These are phyloP conservation scores for Pterobdella sp. DNA, from an alignment of 2,888 invertebrate species.

Conservation along the genomic window DNA sequence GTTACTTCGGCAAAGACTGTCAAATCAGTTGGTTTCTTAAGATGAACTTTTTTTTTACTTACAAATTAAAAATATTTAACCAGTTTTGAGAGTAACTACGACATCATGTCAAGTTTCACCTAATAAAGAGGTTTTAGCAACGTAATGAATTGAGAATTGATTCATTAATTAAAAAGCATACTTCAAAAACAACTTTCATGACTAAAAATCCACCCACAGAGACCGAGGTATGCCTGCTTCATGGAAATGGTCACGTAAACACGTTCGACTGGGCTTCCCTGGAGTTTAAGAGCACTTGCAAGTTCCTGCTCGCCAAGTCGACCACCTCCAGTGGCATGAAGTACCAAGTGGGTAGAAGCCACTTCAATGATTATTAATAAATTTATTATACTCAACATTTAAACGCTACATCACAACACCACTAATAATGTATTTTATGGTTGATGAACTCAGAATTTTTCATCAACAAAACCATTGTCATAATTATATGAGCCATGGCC, in stretches of 20 bases:
- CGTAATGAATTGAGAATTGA: too few relatives aligned
- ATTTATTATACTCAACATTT: background rate
- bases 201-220: background rate
- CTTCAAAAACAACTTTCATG: too few relatives aligned
- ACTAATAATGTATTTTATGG: background rate
- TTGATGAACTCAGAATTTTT: background rate
- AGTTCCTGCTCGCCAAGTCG: background rate
- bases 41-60: background rate
- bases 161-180: too few relatives aligned
- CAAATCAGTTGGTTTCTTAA: conserved; percentile 4
- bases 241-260: conserved; percentile 4
- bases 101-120: too few relatives aligned
- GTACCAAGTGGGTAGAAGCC: background rate
- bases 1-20: conserved; percentile 18
- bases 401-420: background rate
- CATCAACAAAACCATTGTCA: background rate
- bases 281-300: conserved; percentile 6
- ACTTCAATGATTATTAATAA: background rate
- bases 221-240: background rate
- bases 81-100: too few relatives aligned
- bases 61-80: background rate
- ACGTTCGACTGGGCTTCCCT: conserved; percentile 13
- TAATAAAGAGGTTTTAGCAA: too few relatives aligned
- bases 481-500: too few relatives aligned
- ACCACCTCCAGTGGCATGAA: too few relatives aligned